Evolutionary conservation across 2,797 vertebrate species (phyloP).

Genomic region (Neoniphon sammara): DNA sequence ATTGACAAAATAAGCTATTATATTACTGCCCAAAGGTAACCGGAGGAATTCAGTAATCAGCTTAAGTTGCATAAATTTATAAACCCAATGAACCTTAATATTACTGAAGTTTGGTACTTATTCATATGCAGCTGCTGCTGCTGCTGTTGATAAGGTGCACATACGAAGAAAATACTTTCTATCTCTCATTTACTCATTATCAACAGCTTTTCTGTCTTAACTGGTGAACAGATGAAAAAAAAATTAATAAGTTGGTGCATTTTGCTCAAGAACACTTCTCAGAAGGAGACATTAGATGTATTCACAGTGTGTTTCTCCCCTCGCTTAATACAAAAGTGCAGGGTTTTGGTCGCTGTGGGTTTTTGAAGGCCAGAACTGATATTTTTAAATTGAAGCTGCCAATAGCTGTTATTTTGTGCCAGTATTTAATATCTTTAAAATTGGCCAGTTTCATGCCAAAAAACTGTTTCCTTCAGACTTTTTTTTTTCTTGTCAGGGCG

Average conservation of each 20-base stretch:
- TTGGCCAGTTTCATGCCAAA: too few relatives aligned
- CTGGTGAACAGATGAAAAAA: conserved; percentile 2
- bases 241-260: conserved; percentile 37
- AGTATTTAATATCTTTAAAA: too few relatives aligned
- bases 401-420: too few relatives aligned
- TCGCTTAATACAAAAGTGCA: background rate
- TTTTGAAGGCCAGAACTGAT: background rate
- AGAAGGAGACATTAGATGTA: conserved; percentile 8
- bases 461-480: too few relatives aligned
- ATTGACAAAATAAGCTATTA: background rate
- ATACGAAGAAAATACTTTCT: conserved; percentile 4
- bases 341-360: background rate
- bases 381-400: background rate
- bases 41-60: conserved; percentile 2
- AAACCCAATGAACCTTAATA: background rate
- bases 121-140: conserved; percentile 16
- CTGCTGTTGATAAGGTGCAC: conserved; percentile 8
- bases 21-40: background rate
- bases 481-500: too few relatives aligned
- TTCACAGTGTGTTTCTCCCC: background rate
- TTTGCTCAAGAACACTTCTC: conserved; percentile 22
- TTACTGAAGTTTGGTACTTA: background rate
- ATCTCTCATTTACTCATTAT: background rate
- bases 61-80: background rate
- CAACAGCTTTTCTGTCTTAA: conserved; percentile 14